phyloP scores from a whole-genome alignment of 2,888 invertebrate genomes.

The Sipunculus nudus region DNA sequence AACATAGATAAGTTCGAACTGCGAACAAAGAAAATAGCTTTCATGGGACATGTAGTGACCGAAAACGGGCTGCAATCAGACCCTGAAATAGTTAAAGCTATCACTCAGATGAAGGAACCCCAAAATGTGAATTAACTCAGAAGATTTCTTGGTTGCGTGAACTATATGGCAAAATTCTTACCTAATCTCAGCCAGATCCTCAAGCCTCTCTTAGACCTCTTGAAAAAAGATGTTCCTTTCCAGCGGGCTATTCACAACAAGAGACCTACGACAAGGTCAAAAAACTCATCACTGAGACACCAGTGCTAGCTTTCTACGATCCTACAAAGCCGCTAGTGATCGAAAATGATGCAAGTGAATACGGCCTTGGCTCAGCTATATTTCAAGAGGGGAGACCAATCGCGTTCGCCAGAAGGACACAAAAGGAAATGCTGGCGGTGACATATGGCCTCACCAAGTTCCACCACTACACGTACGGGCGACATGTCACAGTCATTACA shows the following conservation, averaged over 20 bases:
- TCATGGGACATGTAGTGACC: slow-evolving; percentile 32
- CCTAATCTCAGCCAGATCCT: slow-evolving; percentile 23
- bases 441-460: too few species aligned
- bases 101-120: slow-evolving; percentile 29
- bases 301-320: slow-evolving; percentile 35
- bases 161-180: slow-evolving; percentile 22
- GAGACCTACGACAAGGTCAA: slow-evolving; percentile 35
- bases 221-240: too few species aligned
- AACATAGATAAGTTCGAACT: slow-evolving; percentile 21
- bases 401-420: too few species aligned
- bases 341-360: slow-evolving; percentile 38
- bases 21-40: slow-evolving; percentile 12
- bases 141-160: slow-evolving; percentile 35
- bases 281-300: slow-evolving; percentile 20
- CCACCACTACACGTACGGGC: too few species aligned
- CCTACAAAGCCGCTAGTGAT: slow-evolving; percentile 15
- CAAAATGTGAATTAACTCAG: slow-evolving; percentile 20
- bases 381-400: too few species aligned
- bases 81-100: slow-evolving; percentile 30
- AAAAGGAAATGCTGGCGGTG: too few species aligned
- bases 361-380: too few species aligned
- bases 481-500: too few species aligned
- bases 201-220: slow-evolving; percentile 27
- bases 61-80: slow-evolving; percentile 28
- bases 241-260: slow-evolving; percentile 38